Base-by-base conservation (phyloP, 2,888 invertebrate species). In the Ormyrus labotus region DNA sequence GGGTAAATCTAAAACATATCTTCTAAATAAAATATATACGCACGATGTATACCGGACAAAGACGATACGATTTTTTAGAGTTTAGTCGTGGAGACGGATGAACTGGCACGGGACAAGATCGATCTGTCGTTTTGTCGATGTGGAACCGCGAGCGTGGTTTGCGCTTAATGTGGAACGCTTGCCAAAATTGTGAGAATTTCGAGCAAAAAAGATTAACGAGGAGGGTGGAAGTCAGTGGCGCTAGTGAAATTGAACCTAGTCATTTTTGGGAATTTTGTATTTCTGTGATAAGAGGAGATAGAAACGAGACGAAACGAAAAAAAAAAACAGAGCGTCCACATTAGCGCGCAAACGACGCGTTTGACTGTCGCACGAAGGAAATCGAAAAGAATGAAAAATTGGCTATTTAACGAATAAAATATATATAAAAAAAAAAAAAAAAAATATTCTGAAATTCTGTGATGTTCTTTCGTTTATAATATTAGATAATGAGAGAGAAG, bases 381-480 rank as follows among this genome's bases (percentile, higher is more conserved):
- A 82, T 78, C 74, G 75, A 80, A 82, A 78, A 65, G 11, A 83
- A 74, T 68, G 71, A 79, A 57, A 85, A 86, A 89, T 90, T 88
- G 88, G 87, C 86, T 88, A 87, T 87, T 86, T 84, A 84, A 81
- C 85, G 85, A 19, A 34, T 34, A 34, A 34, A 34, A 34, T 34
- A 34, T 3, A 34, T 4, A 4, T 4, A 34, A 34, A 34, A 34
- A 34, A 34, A 2, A 87, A 77, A 47, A 60, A 71, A 68, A 70
- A 64, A 67, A 70, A 60, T 88, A 87, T 87, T 87, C 87, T 87
- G 85, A 90, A 90, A 89, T 90, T 90, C 90, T 90, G 90, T 91
- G 90, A 91, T 91, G 90, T 90, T 87, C 87, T 90, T 90, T 87
- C 87, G 87, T 90, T 89, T 87, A 85, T 86, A 86, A 87, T 87